A percentile compares a stretch with the other conserved stretches of the same genome.
Evolutionary conservation across 2,888 invertebrate species (phyloP).

Genomic region (Cataglyphis altisquamis): DNA sequence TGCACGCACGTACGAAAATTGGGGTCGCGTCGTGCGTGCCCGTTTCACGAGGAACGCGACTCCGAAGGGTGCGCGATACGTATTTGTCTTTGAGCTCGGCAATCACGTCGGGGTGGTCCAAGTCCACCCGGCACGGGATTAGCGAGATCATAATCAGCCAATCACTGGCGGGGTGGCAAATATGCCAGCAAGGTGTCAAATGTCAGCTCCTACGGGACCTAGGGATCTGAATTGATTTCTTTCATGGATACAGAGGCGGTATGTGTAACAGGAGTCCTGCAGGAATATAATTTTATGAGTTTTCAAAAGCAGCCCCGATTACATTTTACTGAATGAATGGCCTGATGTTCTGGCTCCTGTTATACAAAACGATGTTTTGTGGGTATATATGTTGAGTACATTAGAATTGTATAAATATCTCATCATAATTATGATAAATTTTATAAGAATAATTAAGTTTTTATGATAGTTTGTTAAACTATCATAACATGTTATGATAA

Average conservation of each 20-base stretch:
- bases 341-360: not conserved
- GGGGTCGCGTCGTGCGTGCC: conserved; percentile 64
- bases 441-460: not conserved
- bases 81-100: conserved; percentile 83
- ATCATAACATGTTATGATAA: not conserved
- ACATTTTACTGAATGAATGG: conserved; percentile 38
- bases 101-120: conserved; percentile 82
- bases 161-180: conserved; percentile 76
- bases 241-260: conserved; percentile 34
- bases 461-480: not conserved
- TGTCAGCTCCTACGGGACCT: conserved; percentile 79
- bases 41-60: conserved; percentile 58
- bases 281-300: conserved; percentile 45
- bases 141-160: conserved; percentile 86
- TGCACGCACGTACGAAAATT: conserved; percentile 64
- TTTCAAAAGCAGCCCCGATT: conserved; percentile 30
- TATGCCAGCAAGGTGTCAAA: conserved; percentile 81
- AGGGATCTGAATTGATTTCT: conserved; percentile 76
- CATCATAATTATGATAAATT: not conserved
- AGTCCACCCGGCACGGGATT: conserved; percentile 77
- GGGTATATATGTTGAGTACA: not conserved
- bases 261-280: not conserved
- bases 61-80: conserved; percentile 58
- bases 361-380: conserved; percentile 1
- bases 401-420: not conserved